Conservation (phyloP, 2,888 invertebrate species). For the Pandemis cinnamomeana region DNA sequence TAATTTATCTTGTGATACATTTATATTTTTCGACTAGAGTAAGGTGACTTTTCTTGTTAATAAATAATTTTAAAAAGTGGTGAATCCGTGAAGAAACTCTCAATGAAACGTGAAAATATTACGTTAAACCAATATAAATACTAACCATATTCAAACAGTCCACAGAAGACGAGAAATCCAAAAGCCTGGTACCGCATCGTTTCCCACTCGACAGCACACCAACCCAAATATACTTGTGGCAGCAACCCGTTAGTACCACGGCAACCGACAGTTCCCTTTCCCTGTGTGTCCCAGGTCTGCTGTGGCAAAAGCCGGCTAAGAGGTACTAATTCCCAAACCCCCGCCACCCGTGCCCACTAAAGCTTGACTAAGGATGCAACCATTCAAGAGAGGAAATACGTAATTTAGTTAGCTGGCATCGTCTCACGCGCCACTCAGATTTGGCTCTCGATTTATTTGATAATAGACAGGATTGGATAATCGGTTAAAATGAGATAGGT, state of each 20-base stretch:
- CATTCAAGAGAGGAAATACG: slow-evolving; percentile 54
- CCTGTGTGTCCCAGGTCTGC: background rate
- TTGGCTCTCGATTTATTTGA: slow-evolving; percentile 33
- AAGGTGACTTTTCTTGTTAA: too few relatives aligned
- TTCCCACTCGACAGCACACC: background rate
- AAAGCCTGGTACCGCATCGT: slow-evolving; percentile 47
- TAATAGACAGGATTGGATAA: slow-evolving; percentile 23
- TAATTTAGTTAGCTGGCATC: slow-evolving; percentile 57
- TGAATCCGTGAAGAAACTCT: too few relatives aligned
- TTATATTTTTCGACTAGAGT: too few relatives aligned
- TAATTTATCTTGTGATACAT: too few relatives aligned
- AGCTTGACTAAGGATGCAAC: slow-evolving; percentile 52
- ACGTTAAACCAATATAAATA: slow-evolving; percentile 38
- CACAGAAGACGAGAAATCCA: slow-evolving; percentile 55
- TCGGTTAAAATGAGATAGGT: slow-evolving; percentile 11
- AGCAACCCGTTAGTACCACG: background rate
- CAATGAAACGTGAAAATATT: too few relatives aligned
- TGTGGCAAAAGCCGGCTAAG: background rate
- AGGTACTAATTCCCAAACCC: slow-evolving; percentile 45
- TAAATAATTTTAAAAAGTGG: too few relatives aligned
- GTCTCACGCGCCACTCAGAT: slow-evolving; percentile 44
- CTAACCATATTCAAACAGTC: slow-evolving; percentile 64
- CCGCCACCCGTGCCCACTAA: background rate
- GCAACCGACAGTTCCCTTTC: background rate
- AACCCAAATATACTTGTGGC: background rate